Conservation (phyloP, 2,797 vertebrate genomes). For the Yasuhikotakia modesta region DNA sequence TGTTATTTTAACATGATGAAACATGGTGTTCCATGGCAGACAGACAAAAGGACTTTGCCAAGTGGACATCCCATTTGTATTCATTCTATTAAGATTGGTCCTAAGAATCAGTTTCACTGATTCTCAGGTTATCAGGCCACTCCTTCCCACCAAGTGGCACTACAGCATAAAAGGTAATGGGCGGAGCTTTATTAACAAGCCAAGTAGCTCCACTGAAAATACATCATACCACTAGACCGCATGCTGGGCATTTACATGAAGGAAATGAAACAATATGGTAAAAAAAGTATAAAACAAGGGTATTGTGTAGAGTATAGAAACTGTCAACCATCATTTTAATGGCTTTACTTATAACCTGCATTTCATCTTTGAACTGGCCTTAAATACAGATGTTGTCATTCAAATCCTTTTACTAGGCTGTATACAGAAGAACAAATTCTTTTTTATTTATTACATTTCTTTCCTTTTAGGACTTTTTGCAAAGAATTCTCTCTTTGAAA, state of each 20-base stretch:
- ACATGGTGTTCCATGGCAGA: conserved; percentile 68
- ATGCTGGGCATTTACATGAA: conserved; percentile 67
- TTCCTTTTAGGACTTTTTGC: too few species aligned
- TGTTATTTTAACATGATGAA: conserved; percentile 62
- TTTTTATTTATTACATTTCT: too few species aligned
- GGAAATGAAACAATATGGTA: conserved; percentile 29
- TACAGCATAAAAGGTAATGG: conserved; percentile 76
- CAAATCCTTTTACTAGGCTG: conserved; percentile 29
- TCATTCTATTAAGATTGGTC: conserved; percentile 62
- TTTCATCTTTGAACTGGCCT: too few species aligned
- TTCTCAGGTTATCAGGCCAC: conserved; percentile 74
- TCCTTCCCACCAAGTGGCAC: conserved; percentile 82
- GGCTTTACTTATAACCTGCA: conserved; percentile 54
- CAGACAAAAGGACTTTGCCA: conserved; percentile 63
- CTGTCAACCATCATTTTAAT: conserved; percentile 20
- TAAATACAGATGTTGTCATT: conserved; percentile 36
- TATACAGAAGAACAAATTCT: conserved; percentile 1
- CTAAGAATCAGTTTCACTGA: conserved; percentile 78
- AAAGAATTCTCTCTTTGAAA: conserved; percentile 9
- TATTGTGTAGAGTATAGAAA: conserved; percentile 51
- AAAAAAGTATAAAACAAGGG: conserved; percentile 61
- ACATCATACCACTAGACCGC: conserved; percentile 59
- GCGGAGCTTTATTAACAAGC: conserved; percentile 58
- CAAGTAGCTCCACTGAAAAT: conserved; percentile 64
- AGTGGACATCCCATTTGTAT: conserved; percentile 62